Base-by-base conservation (phyloP, 2,888 invertebrate species). In the Leptinotarsa juncta region DNA sequence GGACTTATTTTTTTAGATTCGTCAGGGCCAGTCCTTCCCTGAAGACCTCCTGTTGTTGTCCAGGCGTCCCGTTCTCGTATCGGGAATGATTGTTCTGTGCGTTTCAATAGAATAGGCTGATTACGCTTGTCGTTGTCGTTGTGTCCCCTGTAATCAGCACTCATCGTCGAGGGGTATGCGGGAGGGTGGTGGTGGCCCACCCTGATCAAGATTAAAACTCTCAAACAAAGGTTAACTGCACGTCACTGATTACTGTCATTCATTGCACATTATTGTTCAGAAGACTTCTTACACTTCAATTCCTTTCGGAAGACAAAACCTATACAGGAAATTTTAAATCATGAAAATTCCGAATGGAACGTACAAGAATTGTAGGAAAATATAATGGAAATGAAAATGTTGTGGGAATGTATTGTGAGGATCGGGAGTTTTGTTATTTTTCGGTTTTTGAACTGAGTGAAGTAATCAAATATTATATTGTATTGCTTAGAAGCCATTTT, bases 211-310 rank as follows among this genome's bases (percentile, higher is more conserved):
- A 87, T 87, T 87, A 86, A 86, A 86, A 85, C 82, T 82, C 78
- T 82, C 84, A 83, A 85, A 86, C 86, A 85, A 86, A 86, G 86
- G 86, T 86, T 85, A 86, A 79, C 80, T 78, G 79, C 76, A 79
- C 78, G 78, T 75, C 79, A 79, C 75, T 81, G 79, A 81, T 80
- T 78, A 79, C 79, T 79, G 79, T 78, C 79, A 71, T 79, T 76
- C 75, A 72, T 57, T 65, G 67, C 62, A 65, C 32, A 67, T 77
- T 78, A 75, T 78, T 79, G 77, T 76, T 74, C 71, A 67, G 73
- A 57, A 67, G 70, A 76, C 72, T 74, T 75, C 77, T 77, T 76
- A 76, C 79, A 74, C 79, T 78, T 78, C 75, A 78, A 69, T 78
- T 76, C 77, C 73, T 70, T 67, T 67, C 70, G 26, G 18, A 42